phyloP scores from a whole-genome alignment of 2,888 invertebrate genomes.

The Drosophila picticornis region DNA sequence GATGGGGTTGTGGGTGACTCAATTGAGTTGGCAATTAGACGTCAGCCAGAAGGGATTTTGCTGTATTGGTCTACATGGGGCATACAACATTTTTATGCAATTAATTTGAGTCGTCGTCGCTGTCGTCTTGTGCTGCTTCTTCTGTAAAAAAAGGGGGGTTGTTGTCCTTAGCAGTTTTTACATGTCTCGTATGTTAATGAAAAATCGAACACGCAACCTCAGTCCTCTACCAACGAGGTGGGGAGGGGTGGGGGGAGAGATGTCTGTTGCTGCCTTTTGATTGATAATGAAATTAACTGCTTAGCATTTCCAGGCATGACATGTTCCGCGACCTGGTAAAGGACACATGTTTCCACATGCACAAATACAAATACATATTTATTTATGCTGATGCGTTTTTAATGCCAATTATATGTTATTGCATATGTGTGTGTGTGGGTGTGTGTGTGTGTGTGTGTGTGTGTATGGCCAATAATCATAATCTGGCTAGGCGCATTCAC shows the following conservation, averaged over 20 bases:
- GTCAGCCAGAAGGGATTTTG: conserved; percentile 61
- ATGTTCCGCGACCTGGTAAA: conserved; percentile 23
- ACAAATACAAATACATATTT: conserved; percentile 7
- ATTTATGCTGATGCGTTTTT: conserved; percentile 71
- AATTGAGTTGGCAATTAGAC: conserved; percentile 75
- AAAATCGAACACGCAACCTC: conserved; percentile 75
- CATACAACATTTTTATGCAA: conserved; percentile 73
- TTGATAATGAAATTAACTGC: conserved; percentile 77
- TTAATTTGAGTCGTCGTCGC: conserved; percentile 73
- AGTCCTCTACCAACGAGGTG: background rate
- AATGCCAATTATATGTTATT: conserved; percentile 72
- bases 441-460: background rate
- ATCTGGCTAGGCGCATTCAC: conserved; percentile 34
- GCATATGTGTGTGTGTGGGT: conserved; percentile 16
- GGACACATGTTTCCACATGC: conserved; percentile 49
- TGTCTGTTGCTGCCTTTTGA: conserved; percentile 56
- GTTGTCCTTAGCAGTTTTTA: conserved; percentile 41
- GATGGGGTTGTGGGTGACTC: conserved; percentile 37
- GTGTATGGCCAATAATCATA: conserved; percentile 76
- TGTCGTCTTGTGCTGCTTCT: conserved; percentile 40
- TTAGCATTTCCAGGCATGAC: conserved; percentile 76
- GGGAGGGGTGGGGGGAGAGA: conserved; percentile 1
- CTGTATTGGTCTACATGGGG: conserved; percentile 28
- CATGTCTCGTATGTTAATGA: conserved; percentile 73
- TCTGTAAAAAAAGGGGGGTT: conserved; percentile 15